Conservation (phyloP, 2,113 vertebrate species). For the Apaloderma vittatum region DNA sequence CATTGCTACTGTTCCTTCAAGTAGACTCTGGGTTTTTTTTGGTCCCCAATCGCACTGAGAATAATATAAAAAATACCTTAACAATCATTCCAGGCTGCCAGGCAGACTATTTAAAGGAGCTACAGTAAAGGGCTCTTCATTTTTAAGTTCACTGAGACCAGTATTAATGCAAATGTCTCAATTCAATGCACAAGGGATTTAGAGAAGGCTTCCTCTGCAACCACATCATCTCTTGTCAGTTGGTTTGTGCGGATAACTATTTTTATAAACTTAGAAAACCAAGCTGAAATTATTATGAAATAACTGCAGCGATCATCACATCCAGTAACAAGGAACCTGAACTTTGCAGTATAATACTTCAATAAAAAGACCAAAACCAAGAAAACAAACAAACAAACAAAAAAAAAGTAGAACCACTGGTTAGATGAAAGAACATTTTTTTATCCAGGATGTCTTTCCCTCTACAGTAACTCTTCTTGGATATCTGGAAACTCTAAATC, state of each 20-base stretch:
- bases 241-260: neutral
- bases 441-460: neutral
- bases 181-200: neutral
- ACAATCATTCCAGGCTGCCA: neutral
- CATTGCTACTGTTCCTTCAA: neutral
- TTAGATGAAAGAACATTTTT: neutral
- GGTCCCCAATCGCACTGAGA: neutral
- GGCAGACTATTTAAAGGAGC: neutral
- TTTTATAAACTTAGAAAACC: neutral
- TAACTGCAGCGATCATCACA: neutral
- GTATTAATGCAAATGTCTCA: neutral
- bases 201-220: neutral
- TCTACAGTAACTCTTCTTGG: neutral
- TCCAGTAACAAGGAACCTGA: neutral
- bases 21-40: neutral
- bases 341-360: neutral
- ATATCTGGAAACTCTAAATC: neutral
- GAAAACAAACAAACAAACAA: neutral
- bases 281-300: neutral
- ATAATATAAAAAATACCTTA: neutral
- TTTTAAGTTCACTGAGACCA: neutral
- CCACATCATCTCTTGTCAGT: no score
- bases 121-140: neutral
- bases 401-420: neutral
- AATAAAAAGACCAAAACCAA: neutral